These are phyloP conservation scores for Ophion slaviceki DNA, from an alignment of 2,888 invertebrate species.

Conservation along the genomic window DNA sequence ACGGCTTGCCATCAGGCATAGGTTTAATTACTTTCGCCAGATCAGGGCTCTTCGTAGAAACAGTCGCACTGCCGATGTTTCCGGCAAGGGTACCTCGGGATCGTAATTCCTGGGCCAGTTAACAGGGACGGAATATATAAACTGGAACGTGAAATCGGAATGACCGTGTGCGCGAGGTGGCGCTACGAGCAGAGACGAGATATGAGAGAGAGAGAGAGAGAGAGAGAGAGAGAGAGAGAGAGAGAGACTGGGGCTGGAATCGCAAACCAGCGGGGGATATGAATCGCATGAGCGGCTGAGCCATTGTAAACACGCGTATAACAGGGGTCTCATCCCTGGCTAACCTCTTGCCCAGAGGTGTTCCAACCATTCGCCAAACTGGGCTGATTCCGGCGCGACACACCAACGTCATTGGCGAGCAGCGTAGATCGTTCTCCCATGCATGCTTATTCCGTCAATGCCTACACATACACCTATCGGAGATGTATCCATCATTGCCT, in stretches of 20 bases:
- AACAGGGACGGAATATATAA: conserved; percentile 61
- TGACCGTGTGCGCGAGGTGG: conserved; percentile 22
- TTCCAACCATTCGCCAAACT: conserved; percentile 44
- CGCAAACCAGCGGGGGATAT: conserved; percentile 73
- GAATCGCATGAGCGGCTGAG: conserved; percentile 79
- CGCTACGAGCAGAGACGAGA: conserved; percentile 18
- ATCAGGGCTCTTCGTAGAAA: conserved; percentile 73
- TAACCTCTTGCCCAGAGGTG: conserved; percentile 71
- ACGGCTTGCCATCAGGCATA: conserved; percentile 75
- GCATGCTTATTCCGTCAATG: neutral
- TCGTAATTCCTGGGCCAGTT: conserved; percentile 34
- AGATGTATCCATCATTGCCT: conserved; percentile 29
- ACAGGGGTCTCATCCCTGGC: conserved; percentile 78
- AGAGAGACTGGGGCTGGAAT: conserved; percentile 26
- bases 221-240: conserved; percentile 33
- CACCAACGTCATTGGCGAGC: conserved; percentile 30
- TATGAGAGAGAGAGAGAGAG: conserved; percentile 31
- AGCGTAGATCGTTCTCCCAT: neutral
- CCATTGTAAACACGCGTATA: conserved; percentile 82
- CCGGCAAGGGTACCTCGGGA: conserved; percentile 11
- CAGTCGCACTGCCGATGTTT: conserved; percentile 57
- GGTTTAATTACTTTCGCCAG: conserved; percentile 82
- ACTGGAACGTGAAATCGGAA: conserved; percentile 32
- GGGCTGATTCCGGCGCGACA: conserved; percentile 39
- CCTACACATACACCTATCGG: conserved; percentile 3